These are phyloP conservation scores for Troglohyphantes excavatus DNA, from an alignment of 2,888 invertebrate species.

Conservation along the genomic window DNA sequence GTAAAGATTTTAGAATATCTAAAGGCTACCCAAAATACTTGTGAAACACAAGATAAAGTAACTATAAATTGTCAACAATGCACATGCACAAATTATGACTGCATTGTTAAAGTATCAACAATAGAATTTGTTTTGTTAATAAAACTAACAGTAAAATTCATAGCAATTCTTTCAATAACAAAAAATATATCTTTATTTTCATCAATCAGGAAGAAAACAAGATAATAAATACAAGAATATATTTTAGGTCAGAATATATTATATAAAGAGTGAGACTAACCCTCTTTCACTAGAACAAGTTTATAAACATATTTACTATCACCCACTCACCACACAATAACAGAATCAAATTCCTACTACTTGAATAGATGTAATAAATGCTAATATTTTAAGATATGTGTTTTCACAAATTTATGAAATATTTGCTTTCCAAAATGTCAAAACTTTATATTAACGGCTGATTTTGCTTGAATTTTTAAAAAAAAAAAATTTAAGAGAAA, in stretches of 20 bases:
- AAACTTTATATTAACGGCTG: too few relatives aligned
- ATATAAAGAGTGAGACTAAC: neutral
- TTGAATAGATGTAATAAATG: neutral
- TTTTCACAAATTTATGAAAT: too few relatives aligned
- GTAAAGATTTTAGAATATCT: neutral
- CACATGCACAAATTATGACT: neutral
- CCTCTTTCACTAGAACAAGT: neutral
- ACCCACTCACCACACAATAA: neutral
- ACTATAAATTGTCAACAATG: neutral
- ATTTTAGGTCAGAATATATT: neutral
- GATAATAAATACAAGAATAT: constrained; percentile 22
- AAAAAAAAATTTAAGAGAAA: too few relatives aligned
- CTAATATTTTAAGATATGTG: neutral
- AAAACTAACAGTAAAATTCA: constrained; percentile 5
- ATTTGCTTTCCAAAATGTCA: too few relatives aligned
- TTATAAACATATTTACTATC: constrained; percentile 5
- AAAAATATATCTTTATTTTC: constrained; percentile 25
- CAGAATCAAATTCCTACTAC: neutral
- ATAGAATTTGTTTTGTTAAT: neutral
- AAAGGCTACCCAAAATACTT: neutral
- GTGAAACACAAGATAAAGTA: neutral
- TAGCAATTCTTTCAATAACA: constrained; percentile 10
- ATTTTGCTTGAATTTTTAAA: too few relatives aligned
- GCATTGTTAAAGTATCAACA: neutral
- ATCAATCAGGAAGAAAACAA: neutral